Conservation (phyloP, 2,888 invertebrate species). For the Meiosimyza decipiens region DNA sequence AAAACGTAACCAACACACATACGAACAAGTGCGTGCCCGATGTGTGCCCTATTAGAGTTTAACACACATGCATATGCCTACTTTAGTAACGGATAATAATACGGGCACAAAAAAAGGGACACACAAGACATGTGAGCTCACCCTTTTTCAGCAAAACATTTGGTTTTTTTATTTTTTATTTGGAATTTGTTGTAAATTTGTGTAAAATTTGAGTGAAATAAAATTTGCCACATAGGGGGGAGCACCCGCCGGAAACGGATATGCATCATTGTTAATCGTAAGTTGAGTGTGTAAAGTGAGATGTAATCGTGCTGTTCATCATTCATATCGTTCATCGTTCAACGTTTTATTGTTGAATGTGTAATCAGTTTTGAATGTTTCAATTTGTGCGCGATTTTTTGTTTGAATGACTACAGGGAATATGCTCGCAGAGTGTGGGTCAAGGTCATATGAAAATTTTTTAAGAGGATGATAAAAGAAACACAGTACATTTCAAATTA, state of each 20-base stretch:
- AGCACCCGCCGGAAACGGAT: slow-evolving; percentile 26
- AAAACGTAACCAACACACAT: no score
- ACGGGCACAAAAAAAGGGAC: background rate
- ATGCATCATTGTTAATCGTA: slow-evolving; percentile 26
- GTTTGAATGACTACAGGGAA: background rate
- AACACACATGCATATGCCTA: no score
- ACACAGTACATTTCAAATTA: background rate
- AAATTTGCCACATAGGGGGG: background rate
- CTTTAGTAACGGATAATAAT: no score
- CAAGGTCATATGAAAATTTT: background rate
- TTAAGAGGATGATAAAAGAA: background rate
- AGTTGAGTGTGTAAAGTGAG: slow-evolving; percentile 34
- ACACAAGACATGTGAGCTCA: background rate
- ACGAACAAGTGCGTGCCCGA: no score
- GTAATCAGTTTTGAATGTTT: background rate
- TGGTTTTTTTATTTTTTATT: background rate
- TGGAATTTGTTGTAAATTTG: slow-evolving; percentile 18
- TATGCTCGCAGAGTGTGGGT: background rate
- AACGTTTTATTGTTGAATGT: background rate
- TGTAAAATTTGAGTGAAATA: slow-evolving; percentile 22
- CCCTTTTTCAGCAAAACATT: background rate
- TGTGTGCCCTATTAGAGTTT: no score
- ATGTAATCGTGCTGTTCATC: slow-evolving; percentile 26
- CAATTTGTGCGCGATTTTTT: no score
- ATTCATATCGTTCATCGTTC: slow-evolving; percentile 4